A percentile compares a stretch with the other conserved stretches of the same genome.
phyloP scores from a whole-genome alignment of 2,888 invertebrate genomes.

The Melanchra persicariae region DNA sequence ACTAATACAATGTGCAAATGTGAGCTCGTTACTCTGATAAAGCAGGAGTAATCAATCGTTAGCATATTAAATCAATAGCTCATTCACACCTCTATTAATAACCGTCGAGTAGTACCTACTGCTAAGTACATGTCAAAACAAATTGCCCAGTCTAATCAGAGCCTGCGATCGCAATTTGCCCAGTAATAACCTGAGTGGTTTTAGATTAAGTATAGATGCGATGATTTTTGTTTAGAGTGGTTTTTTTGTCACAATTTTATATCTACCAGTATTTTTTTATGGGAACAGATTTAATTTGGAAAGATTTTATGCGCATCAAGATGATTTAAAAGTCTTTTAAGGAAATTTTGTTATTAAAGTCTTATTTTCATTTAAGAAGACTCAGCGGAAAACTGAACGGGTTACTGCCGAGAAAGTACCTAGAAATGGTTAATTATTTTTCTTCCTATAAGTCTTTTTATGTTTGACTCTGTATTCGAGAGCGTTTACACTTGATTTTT shows the following conservation, averaged over 20 bases:
- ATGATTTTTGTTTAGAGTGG: constrained; percentile 16
- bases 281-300: background rate
- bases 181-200: constrained; percentile 59
- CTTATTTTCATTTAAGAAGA: too few relatives aligned
- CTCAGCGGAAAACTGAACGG: too few relatives aligned
- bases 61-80: constrained; percentile 54
- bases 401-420: too few relatives aligned
- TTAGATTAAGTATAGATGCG: constrained; percentile 57
- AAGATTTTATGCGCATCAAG: background rate
- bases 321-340: too few relatives aligned
- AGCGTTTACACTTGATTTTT: too few relatives aligned
- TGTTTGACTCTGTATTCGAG: too few relatives aligned
- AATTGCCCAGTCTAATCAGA: constrained; percentile 68
- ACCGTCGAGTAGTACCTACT: constrained; percentile 22
- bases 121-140: constrained; percentile 73
- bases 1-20: constrained; percentile 32
- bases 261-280: constrained; percentile 10
- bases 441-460: too few relatives aligned
- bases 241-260: constrained; percentile 49
- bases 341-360: background rate
- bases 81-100: constrained; percentile 56
- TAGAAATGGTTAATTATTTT: too few relatives aligned
- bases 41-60: constrained; percentile 40
- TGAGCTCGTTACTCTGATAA: constrained; percentile 37
- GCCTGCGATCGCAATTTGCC: constrained; percentile 62